A percentile compares a stretch with the other conserved stretches of the same genome.
Conservation (phyloP, 1,140 invertebrate species). For the Drosophila lowei region DNA sequence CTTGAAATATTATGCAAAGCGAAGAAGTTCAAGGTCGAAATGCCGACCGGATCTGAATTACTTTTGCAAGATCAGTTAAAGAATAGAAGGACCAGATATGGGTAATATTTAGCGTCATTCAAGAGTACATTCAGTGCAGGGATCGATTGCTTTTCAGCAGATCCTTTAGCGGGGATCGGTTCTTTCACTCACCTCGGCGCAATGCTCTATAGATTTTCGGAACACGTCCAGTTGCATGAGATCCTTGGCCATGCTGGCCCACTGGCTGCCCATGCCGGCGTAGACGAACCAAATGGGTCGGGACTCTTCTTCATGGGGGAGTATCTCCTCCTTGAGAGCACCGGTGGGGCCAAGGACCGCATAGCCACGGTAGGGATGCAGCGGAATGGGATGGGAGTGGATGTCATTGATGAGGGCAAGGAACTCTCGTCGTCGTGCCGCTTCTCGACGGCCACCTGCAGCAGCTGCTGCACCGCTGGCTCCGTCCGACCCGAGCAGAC, state of each 20-base stretch:
- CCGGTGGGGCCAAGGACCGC: constrained; percentile 85
- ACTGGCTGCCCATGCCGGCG: constrained; percentile 98
- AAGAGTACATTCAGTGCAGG: too few species aligned
- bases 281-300: constrained; percentile 97
- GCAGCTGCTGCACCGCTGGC: constrained; percentile 88
- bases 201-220: constrained; percentile 89
- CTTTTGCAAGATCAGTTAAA: too few species aligned
- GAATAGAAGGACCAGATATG: too few species aligned
- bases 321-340: constrained; percentile 72
- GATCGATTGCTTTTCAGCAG: too few species aligned
- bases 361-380: constrained; percentile 91
- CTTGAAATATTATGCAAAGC: too few species aligned
- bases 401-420: constrained; percentile 90
- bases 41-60: too few species aligned
- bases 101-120: too few species aligned
- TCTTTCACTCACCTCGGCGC: constrained; percentile 84
- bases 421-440: constrained; percentile 91
- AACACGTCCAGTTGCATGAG: constrained; percentile 93
- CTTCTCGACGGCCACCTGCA: constrained; percentile 86
- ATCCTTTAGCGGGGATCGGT: too few species aligned
- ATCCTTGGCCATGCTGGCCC: constrained; percentile 95
- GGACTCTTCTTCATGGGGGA: constrained; percentile 84
- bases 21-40: too few species aligned
- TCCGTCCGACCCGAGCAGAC: constrained; percentile 93
- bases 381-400: constrained; percentile 87